Base-by-base conservation (phyloP, 2,797 vertebrate genomes). In the Acanthiza pusilla region DNA sequence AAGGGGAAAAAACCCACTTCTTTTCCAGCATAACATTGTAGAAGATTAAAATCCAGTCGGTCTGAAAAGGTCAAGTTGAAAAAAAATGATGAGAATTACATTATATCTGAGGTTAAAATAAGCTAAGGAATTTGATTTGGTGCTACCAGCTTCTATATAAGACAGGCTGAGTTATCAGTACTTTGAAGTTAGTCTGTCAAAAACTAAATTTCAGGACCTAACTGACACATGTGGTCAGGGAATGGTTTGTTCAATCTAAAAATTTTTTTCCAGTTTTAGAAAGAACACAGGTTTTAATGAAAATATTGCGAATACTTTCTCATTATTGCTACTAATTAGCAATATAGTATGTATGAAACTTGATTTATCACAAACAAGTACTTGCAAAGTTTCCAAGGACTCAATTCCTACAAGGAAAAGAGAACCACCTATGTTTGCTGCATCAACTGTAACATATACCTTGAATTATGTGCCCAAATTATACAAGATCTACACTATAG, bases 1-100 rank as follows among this genome's bases (percentile, higher is more conserved):
- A 47, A 40, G 5, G 4, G 11, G 10, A 16, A 7, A n/a, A 21
- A 17, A 1, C 4, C 42, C 42, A 18, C 2, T 72, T 65, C 2
- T 81, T 78, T 86, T 53, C 16, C 5, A 18, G 50, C 5, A 3
- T 16, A 77, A 12, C 5, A 14, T 14, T 47, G 19, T 27, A 47
- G 16, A 42, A 50, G 13, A 36, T 58, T 61, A 63, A 89, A 68
- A 72, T 14, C 6, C 8, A n/a, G 2, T 45, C 23, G 66, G 36
- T 40, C 2, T 47, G 17, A 79, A 30, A 82, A 83, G 15, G 3
- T 16, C 11, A 30, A 53, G 7, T 9, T 81, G 20, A 30, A 50
- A 88, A 57, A 62, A 73, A 67, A 68, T 9, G 53, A 67, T 7
- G 2, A n/a, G 2, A 67, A 74, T 7, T 4, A 20, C 8, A 36